These are phyloP conservation scores for Lasioglossum marginatum DNA, from an alignment of 2,888 invertebrate genomes.

Conservation along the genomic window DNA sequence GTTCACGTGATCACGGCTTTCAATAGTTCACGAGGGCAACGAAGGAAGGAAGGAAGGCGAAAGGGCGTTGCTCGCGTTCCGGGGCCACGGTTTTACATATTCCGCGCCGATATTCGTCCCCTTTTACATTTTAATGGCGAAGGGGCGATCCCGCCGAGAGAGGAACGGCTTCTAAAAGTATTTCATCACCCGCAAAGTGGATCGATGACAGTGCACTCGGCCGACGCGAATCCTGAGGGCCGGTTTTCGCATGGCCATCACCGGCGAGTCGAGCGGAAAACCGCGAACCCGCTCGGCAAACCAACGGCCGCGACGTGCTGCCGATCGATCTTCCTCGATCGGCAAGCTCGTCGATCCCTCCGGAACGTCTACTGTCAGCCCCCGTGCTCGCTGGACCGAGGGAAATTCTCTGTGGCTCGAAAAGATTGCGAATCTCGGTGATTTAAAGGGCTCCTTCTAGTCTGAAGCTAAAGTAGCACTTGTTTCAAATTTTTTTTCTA, in stretches of 20 bases:
- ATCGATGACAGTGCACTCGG: slow-evolving; percentile 10
- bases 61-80: not conserved
- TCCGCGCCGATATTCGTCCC: not conserved
- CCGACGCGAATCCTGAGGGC: slow-evolving; percentile 19
- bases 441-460: not conserved
- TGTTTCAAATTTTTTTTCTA: not conserved
- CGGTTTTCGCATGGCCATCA: slow-evolving; percentile 18
- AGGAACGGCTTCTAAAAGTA: not conserved
- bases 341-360: slow-evolving; percentile 8
- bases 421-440: not conserved
- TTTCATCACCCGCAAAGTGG: slow-evolving; percentile 15
- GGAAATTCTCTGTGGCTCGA: not conserved
- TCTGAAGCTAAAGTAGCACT: not conserved
- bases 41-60: not conserved
- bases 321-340: slow-evolving; percentile 39
- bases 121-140: slow-evolving; percentile 14
- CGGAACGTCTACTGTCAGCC: not conserved
- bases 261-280: slow-evolving; percentile 39
- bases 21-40: slow-evolving; percentile 8
- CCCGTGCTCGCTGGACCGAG: not conserved
- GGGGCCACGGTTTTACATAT: slow-evolving; percentile 5
- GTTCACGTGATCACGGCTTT: slow-evolving; percentile 3
- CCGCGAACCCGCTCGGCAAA: slow-evolving; percentile 36
- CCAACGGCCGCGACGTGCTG: slow-evolving; percentile 13
- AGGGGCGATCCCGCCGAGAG: not conserved